These are phyloP conservation scores for Brachyopa scutellaris DNA, from an alignment of 2,888 invertebrate species.

Conservation along the genomic window DNA sequence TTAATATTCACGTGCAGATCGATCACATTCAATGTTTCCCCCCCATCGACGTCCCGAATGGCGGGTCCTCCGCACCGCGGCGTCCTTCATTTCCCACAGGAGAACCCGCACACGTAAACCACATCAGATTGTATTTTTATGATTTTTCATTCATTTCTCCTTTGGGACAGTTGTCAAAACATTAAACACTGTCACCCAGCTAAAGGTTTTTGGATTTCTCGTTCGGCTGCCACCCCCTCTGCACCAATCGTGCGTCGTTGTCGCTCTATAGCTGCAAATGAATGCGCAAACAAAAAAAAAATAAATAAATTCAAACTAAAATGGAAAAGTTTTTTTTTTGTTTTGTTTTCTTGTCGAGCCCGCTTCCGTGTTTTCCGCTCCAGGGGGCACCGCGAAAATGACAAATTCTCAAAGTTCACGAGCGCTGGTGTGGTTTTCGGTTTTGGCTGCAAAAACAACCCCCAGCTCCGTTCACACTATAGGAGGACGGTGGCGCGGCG, in stretches of 20 bases:
- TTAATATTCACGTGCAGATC: constrained; percentile 52
- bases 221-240: background rate
- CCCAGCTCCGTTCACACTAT: constrained; percentile 31
- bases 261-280: background rate
- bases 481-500: background rate
- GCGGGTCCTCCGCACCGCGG: too few species aligned
- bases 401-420: constrained; percentile 68
- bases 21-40: constrained; percentile 16
- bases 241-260: background rate
- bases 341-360: too few species aligned
- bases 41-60: too few species aligned
- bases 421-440: constrained; percentile 49
- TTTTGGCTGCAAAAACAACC: background rate
- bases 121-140: constrained; percentile 58
- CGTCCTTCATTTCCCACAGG: background rate
- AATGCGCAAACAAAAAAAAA: constrained; percentile 8
- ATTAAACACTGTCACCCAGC: constrained; percentile 44
- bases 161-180: constrained; percentile 66
- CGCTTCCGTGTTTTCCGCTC: constrained; percentile 42
- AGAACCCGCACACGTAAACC: constrained; percentile 9
- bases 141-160: constrained; percentile 65
- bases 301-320: constrained; percentile 49
- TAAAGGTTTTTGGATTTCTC: background rate
- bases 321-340: constrained; percentile 55
- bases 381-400: constrained; percentile 52